Conservation (phyloP, 2,113 vertebrate genomes). For the Psilopsiagon aymara region DNA sequence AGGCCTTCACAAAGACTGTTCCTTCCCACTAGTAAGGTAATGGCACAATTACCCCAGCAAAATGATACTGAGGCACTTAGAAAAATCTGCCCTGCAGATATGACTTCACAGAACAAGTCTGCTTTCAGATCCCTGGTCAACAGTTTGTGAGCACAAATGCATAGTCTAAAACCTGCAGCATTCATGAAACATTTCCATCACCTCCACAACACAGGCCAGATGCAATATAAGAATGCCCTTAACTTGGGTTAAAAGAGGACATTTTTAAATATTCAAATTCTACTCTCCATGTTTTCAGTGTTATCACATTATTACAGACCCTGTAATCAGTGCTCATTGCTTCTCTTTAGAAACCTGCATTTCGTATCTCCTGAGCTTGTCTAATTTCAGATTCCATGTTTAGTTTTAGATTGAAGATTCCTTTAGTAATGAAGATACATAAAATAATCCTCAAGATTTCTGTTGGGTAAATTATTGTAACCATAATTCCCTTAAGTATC, state of each 20-base stretch:
- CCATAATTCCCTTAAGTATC: neutral
- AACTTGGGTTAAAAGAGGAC: neutral
- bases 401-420: neutral
- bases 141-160: neutral
- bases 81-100: neutral
- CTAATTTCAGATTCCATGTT: neutral
- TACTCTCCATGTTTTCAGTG: neutral
- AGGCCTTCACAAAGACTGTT: neutral
- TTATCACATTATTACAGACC: neutral
- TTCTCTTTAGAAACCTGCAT: neutral
- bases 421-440: neutral
- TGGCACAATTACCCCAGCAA: rapidly evolving
- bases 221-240: neutral
- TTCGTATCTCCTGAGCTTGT: neutral
- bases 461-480: neutral
- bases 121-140: neutral
- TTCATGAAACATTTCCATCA: neutral
- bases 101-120: neutral
- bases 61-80: neutral
- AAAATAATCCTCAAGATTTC: neutral
- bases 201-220: neutral
- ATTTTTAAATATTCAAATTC: neutral
- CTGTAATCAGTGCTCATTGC: neutral
- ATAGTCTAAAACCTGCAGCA: neutral
- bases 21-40: neutral